Conservation (phyloP, 2,797 vertebrate genomes). For the Muscicapa comitata region DNA sequence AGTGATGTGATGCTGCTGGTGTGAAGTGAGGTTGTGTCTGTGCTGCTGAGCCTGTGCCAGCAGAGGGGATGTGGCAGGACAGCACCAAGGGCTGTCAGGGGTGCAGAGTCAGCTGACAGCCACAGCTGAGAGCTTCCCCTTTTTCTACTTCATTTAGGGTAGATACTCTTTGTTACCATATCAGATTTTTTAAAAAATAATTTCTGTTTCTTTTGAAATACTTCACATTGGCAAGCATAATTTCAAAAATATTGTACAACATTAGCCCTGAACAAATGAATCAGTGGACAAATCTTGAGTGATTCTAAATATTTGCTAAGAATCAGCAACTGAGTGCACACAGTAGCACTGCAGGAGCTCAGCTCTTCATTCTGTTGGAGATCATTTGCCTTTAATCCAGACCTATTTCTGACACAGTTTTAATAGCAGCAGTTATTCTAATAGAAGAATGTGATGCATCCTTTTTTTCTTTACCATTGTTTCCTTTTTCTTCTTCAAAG, state of each 20-base stretch:
- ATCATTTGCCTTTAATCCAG: slow-evolving; percentile 11
- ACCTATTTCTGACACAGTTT: slow-evolving; percentile 38
- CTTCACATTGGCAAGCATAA: not conserved
- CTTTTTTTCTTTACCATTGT: not conserved
- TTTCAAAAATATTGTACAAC: not conserved
- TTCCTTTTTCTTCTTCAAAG: slow-evolving; percentile 55
- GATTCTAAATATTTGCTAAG: not conserved
- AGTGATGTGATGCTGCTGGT: not conserved
- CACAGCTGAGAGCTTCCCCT: not conserved
- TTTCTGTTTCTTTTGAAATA: not conserved
- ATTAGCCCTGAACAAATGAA: not conserved
- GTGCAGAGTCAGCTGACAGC: not conserved
- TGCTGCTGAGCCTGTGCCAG: not conserved
- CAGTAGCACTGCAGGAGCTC: not conserved
- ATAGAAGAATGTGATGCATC: not conserved
- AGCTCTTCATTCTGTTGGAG: not conserved
- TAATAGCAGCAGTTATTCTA: slow-evolving; percentile 2
- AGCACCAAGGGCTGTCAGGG: not conserved
- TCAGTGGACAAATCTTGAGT: not conserved
- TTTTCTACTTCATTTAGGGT: not conserved
- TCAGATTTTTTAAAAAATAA: not conserved
- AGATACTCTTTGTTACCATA: not conserved
- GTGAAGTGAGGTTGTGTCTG: not conserved
- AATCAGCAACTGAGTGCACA: not conserved
- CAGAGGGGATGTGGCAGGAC: not conserved